phyloP scores from a whole-genome alignment of 2,797 vertebrate species.

The Mus minutoides region DNA sequence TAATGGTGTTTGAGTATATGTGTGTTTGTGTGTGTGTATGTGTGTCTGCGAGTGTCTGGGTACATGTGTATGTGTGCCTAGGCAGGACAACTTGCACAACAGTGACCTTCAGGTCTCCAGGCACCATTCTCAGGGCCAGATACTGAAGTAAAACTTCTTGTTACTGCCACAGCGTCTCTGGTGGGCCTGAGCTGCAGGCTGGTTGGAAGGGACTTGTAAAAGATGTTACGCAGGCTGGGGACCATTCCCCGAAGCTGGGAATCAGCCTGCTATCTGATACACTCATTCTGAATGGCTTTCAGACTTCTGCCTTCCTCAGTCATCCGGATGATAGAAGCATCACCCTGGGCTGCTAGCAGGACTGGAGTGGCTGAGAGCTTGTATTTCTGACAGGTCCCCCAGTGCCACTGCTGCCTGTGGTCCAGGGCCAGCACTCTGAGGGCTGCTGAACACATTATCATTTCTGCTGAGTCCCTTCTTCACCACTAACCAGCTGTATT shows the following conservation, averaged over 20 bases:
- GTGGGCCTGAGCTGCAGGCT: too few relatives aligned
- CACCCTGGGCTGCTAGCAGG: not conserved
- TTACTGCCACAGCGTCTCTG: not conserved
- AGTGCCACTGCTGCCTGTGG: not conserved
- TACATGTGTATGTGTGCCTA: not conserved
- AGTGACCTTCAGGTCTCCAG: too few relatives aligned
- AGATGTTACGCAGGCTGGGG: not conserved
- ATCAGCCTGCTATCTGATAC: not conserved
- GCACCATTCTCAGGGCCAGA: not conserved
- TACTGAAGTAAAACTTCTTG: not conserved
- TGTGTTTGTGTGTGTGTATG: too few relatives aligned
- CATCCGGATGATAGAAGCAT: not conserved
- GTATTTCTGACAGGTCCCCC: not conserved
- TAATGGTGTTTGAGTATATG: too few relatives aligned
- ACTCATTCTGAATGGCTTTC: not conserved
- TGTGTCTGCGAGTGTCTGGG: too few relatives aligned
- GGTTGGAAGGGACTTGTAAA: not conserved
- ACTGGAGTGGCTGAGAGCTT: not conserved
- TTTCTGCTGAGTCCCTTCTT: not conserved
- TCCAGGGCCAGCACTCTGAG: not conserved
- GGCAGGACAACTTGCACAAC: too few relatives aligned
- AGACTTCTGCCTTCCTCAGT: not conserved
- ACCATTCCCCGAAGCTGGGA: not conserved
- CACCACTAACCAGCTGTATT: not conserved
- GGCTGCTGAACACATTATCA: not conserved